Percentiles rank a stretch among this genome's conserved stretches.
Evolutionary conservation across 2,888 invertebrate genomes (phyloP).

Genomic region (Eilema griseolum): DNA sequence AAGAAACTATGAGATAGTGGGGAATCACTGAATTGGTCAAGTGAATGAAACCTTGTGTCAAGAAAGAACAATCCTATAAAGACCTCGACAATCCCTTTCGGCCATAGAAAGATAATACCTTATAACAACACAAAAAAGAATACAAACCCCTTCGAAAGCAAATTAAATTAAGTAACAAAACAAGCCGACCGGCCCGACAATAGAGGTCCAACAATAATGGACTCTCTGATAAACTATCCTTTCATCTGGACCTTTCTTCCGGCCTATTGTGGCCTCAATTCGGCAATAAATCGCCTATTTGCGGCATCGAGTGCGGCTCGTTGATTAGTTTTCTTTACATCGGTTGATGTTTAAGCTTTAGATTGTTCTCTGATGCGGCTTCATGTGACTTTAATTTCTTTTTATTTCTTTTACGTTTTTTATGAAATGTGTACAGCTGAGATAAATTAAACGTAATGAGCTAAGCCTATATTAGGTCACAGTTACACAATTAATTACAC

Average conservation of each 20-base stretch:
- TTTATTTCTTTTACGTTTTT: not conserved
- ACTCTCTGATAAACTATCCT: slow-evolving; percentile 57
- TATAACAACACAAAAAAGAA: slow-evolving; percentile 26
- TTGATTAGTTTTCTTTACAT: slow-evolving; percentile 55
- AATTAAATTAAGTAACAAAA: slow-evolving; percentile 57
- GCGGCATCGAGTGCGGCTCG: slow-evolving; percentile 41
- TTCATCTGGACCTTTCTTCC: slow-evolving; percentile 50
- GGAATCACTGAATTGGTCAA: not conserved
- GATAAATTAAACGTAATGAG: too few relatives aligned
- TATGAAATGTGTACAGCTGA: too few relatives aligned
- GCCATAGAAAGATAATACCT: slow-evolving; percentile 41
- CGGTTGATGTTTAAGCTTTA: slow-evolving; percentile 29
- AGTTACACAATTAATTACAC: too few relatives aligned
- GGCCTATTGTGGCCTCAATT: slow-evolving; percentile 55
- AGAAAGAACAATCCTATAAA: slow-evolving; percentile 13
- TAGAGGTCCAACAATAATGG: slow-evolving; percentile 51
- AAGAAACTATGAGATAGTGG: slow-evolving; percentile 8
- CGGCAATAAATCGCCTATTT: slow-evolving; percentile 59
- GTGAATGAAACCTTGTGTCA: slow-evolving; percentile 10
- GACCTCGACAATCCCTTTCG: slow-evolving; percentile 17
- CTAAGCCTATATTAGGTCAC: too few relatives aligned
- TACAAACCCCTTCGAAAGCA: slow-evolving; percentile 35
- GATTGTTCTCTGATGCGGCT: slow-evolving; percentile 27
- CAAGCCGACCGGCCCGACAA: slow-evolving; percentile 46
- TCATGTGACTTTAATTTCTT: slow-evolving; percentile 10